A percentile compares a stretch with the other conserved stretches of the same genome.
Evolutionary conservation across 2,888 invertebrate genomes (phyloP).

Genomic region (Bedellia somnulentella): DNA sequence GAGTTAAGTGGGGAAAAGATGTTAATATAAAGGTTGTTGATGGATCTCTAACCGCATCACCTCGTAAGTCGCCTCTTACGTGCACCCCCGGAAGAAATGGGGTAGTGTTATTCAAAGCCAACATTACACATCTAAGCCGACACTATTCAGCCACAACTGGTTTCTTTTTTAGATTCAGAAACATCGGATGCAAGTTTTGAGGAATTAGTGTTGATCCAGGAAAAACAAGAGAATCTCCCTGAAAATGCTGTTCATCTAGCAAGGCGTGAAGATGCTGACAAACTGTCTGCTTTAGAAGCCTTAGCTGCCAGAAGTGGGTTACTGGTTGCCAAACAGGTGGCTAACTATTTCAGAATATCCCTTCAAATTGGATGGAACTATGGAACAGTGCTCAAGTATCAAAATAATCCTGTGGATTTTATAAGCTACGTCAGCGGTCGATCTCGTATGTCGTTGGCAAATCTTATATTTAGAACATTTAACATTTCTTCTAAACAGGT

Average conservation of each 20-base stretch:
- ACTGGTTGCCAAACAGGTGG: constrained; percentile 39
- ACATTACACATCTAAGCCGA: not conserved
- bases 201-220: constrained; percentile 45
- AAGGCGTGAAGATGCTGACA: constrained; percentile 43
- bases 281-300: constrained; percentile 41
- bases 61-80: too few species aligned
- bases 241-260: constrained; percentile 32
- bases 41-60: too few species aligned
- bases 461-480: constrained; percentile 47
- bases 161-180: constrained; percentile 28
- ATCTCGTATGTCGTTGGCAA: constrained; percentile 45
- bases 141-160: not conserved
- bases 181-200: constrained; percentile 49
- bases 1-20: too few species aligned
- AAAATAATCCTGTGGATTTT: constrained; percentile 41
- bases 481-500: constrained; percentile 48
- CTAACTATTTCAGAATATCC: constrained; percentile 44
- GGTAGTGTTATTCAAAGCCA: too few species aligned
- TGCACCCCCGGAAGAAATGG: too few species aligned
- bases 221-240: constrained; percentile 32
- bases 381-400: constrained; percentile 41
- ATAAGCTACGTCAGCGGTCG: constrained; percentile 48
- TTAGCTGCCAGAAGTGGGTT: constrained; percentile 37
- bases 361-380: constrained; percentile 52
- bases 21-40: too few species aligned